These are phyloP conservation scores for Oplegnathus fasciatus DNA, from an alignment of 2,113 vertebrate species.

Conservation along the genomic window DNA sequence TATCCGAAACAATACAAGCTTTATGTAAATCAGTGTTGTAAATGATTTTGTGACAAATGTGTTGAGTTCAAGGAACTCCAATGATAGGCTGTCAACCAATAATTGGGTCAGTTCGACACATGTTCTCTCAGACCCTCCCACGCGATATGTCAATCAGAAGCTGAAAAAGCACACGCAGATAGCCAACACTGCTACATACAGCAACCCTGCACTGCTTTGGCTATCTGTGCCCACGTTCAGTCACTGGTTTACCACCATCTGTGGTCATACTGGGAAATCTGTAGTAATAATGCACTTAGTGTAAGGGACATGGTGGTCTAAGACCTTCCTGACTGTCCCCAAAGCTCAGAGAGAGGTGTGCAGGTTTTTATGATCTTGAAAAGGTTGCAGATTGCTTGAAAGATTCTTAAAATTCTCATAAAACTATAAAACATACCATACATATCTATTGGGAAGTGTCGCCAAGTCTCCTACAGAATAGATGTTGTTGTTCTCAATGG, in stretches of 20 bases:
- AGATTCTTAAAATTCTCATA: conserved; percentile 10
- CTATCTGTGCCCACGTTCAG: conserved; percentile 9
- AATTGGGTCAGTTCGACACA: background rate
- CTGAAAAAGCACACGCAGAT: conserved; percentile 21
- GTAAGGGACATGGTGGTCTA: conserved; percentile 39
- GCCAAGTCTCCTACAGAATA: background rate
- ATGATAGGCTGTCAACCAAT: conserved; percentile 30
- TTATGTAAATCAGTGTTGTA: conserved; percentile 35
- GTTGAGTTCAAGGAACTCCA: conserved; percentile 14
- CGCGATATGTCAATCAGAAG: conserved; percentile 6
- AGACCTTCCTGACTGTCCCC: conserved; percentile 20
- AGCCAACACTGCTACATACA: conserved; percentile 3
- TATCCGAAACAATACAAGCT: conserved; percentile 30
- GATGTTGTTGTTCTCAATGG: background rate
- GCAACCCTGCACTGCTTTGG: conserved; percentile 4
- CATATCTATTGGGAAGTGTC: background rate
- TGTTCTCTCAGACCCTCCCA: conserved; percentile 7
- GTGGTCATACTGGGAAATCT: conserved; percentile 46
- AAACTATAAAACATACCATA: background rate
- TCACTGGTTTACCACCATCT: conserved; percentile 24
- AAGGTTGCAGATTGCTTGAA: conserved; percentile 22
- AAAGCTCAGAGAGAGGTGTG: conserved; percentile 37
- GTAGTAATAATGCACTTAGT: conserved; percentile 76
- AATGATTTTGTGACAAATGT: conserved; percentile 22
- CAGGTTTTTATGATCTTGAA: conserved; percentile 15